Evolutionary conservation across 2,113 vertebrate genomes (phyloP).

Genomic region (Oryzias javanicus): DNA sequence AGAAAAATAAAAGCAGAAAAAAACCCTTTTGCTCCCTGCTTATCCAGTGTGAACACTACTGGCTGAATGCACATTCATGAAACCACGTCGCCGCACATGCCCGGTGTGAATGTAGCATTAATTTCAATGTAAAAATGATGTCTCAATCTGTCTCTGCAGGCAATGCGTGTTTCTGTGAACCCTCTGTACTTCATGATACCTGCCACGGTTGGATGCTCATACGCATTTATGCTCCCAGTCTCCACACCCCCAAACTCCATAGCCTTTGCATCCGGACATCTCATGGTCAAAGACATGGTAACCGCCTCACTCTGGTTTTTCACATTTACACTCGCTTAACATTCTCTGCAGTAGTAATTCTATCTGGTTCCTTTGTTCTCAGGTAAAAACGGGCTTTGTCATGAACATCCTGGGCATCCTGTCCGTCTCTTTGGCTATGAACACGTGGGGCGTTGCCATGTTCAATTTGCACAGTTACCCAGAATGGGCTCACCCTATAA

Average conservation of each 20-base stretch:
- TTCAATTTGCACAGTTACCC: slow-evolving; percentile 86
- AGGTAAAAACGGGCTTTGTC: slow-evolving; percentile 91
- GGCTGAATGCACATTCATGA: no score
- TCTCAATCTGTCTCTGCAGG: slow-evolving; percentile 69
- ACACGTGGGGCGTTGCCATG: slow-evolving; percentile 92
- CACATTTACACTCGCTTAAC: no score
- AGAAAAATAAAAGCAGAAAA: no score
- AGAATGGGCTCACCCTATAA: slow-evolving; percentile 85
- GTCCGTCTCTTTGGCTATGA: slow-evolving; percentile 89
- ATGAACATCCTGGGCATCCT: slow-evolving; percentile 94
- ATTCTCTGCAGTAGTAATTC: not conserved
- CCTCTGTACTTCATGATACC: slow-evolving; percentile 97
- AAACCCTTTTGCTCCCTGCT: no score
- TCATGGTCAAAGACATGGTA: slow-evolving; percentile 98
- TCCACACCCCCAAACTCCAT: slow-evolving; percentile 97
- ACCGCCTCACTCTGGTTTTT: slow-evolving; percentile 17
- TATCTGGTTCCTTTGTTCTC: slow-evolving; percentile 18
- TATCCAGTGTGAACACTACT: no score
- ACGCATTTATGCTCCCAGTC: slow-evolving; percentile 96
- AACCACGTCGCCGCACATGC: no score
- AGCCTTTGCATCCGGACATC: slow-evolving; percentile 93
- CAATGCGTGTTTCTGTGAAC: slow-evolving; percentile 84
- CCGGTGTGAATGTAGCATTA: no score
- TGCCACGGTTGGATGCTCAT: slow-evolving; percentile 88
- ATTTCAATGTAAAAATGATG: not conserved